These are phyloP conservation scores for Calephelis perditalis DNA, from an alignment of 2,888 invertebrate genomes.

Conservation along the genomic window DNA sequence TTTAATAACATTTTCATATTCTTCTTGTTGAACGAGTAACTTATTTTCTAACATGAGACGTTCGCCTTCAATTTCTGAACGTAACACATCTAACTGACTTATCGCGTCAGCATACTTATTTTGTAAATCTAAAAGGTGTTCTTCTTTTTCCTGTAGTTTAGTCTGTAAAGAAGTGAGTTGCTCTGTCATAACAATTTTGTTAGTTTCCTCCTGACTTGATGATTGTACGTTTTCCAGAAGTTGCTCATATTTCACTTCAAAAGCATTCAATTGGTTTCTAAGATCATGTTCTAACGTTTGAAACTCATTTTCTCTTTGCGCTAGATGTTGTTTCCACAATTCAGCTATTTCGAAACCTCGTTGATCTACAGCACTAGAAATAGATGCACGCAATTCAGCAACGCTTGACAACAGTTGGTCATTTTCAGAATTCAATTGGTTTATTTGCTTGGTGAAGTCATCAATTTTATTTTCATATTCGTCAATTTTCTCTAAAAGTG, in stretches of 20 bases:
- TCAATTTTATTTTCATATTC: constrained; percentile 43
- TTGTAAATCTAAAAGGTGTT: constrained; percentile 57
- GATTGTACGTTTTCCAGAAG: constrained; percentile 64
- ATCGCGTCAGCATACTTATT: constrained; percentile 60
- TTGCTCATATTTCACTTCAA: constrained; percentile 69
- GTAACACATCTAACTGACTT: constrained; percentile 57
- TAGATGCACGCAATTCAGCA: constrained; percentile 62
- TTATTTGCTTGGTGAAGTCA: constrained; percentile 51
- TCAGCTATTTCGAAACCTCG: constrained; percentile 83
- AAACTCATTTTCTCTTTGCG: constrained; percentile 81
- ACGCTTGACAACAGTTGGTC: constrained; percentile 64
- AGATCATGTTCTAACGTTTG: constrained; percentile 69
- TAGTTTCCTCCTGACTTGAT: constrained; percentile 68
- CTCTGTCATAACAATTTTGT: constrained; percentile 57
- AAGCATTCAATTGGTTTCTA: constrained; percentile 66
- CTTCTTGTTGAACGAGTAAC: constrained; percentile 61
- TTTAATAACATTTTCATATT: constrained; percentile 58
- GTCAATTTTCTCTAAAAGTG: constrained; percentile 35
- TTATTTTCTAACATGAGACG: constrained; percentile 63
- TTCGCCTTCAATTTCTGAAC: constrained; percentile 70
- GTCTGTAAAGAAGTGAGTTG: constrained; percentile 60
- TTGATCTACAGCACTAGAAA: constrained; percentile 79
- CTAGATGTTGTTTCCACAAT: constrained; percentile 83
- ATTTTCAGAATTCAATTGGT: constrained; percentile 61
- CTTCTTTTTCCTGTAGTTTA: constrained; percentile 67